Evolutionary conservation across 2,113 vertebrate genomes (phyloP).

Genomic region (Dipodomys spectabilis): DNA sequence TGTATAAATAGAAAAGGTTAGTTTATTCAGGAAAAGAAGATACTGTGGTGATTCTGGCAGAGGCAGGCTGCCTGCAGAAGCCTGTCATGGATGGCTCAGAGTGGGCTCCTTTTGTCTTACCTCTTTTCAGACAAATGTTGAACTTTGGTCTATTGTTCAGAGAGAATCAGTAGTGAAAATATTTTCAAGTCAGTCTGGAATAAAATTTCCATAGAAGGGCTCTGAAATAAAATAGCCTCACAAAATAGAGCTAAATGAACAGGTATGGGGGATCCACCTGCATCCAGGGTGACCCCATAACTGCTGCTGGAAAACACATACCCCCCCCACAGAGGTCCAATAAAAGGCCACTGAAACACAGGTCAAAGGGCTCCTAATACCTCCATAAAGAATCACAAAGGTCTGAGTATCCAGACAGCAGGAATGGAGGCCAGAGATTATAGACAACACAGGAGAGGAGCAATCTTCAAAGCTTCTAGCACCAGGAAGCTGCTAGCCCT

Average conservation of each 20-base stretch:
- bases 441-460: background rate
- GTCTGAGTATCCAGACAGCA: background rate
- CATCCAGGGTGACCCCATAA: conserved; percentile 35
- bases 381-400: conserved; percentile 36
- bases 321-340: conserved; percentile 23
- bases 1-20: background rate
- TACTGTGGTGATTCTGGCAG: background rate
- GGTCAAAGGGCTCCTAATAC: conserved; percentile 7
- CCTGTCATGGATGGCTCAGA: background rate
- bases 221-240: conserved; percentile 67
- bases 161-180: conserved; percentile 67
- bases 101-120: background rate
- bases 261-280: conserved; percentile 41
- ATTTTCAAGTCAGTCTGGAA: conserved; percentile 50
- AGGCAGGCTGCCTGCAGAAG: background rate
- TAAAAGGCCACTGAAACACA: conserved; percentile 57
- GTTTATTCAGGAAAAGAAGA: background rate
- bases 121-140: conserved; percentile 1
- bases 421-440: background rate
- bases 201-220: conserved; percentile 49
- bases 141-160: conserved; percentile 32
- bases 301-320: background rate
- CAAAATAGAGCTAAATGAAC: conserved; percentile 60
- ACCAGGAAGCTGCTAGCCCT: conserved; percentile 27
- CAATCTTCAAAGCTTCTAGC: background rate